A percentile compares a stretch with the other conserved stretches of the same genome.
Conservation (phyloP, 2,797 vertebrate species). For the Notoglanidium macrostoma region DNA sequence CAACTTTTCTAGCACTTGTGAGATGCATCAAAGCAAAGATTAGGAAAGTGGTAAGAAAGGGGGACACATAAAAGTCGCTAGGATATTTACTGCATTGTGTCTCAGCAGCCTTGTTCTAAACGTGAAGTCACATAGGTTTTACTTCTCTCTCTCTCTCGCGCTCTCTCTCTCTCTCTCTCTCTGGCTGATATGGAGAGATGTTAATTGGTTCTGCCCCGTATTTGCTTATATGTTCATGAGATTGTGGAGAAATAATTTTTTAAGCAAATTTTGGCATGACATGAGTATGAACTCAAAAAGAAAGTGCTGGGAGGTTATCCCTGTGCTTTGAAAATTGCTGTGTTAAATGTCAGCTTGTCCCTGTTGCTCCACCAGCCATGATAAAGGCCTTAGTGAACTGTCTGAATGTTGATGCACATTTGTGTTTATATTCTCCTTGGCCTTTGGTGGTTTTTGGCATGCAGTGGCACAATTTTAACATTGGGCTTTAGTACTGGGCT, state of each 20-base stretch:
- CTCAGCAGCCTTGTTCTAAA: background rate
- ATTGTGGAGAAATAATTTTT: background rate
- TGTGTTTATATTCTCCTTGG: slow-evolving; percentile 10
- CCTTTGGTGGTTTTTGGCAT: background rate
- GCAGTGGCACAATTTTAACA: background rate
- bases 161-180: background rate
- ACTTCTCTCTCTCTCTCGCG: background rate
- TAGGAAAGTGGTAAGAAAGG: background rate
- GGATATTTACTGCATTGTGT: background rate
- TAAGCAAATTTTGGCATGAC: background rate
- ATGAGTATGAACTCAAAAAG: background rate
- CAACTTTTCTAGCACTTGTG: background rate
- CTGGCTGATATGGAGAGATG: background rate
- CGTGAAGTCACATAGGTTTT: background rate
- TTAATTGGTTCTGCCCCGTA: background rate
- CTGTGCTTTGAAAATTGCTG: background rate
- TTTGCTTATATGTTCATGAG: background rate
- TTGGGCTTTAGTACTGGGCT: slow-evolving; percentile 57
- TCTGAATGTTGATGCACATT: slow-evolving; percentile 19
- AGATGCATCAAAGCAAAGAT: background rate
- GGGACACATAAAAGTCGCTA: background rate
- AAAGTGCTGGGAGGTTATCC: no score
- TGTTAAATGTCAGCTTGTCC: slow-evolving; percentile 5
- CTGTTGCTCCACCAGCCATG: slow-evolving; percentile 34
- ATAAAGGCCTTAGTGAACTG: slow-evolving; percentile 44